Evolutionary conservation across 2,113 vertebrate genomes (phyloP).

Genomic region (Gavialis gangeticus): DNA sequence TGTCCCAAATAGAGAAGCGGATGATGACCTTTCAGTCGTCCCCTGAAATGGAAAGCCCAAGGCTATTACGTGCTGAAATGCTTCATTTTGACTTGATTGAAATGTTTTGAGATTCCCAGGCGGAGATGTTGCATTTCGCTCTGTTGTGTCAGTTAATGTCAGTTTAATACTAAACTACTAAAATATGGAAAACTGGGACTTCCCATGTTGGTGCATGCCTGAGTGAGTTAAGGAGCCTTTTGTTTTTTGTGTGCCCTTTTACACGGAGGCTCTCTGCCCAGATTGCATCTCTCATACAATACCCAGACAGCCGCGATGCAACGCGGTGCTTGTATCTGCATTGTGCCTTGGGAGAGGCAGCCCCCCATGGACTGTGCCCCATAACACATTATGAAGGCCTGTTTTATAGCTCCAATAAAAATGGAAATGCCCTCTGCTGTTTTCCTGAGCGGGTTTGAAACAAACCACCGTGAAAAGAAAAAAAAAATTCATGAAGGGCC

Average conservation of each 20-base stretch:
- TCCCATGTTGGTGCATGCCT: background rate
- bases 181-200: constrained; percentile 35
- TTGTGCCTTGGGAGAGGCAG: background rate
- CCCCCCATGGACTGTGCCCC: background rate
- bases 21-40: background rate
- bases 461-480: too few relatives aligned
- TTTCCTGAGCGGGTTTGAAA: too few relatives aligned
- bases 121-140: constrained; percentile 14
- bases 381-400: background rate
- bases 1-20: background rate
- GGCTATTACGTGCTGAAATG: too few relatives aligned
- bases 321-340: background rate
- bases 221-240: rapidly evolving
- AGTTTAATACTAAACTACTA: constrained; percentile 18
- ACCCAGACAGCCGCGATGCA: background rate
- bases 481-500: too few relatives aligned
- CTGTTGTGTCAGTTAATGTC: background rate
- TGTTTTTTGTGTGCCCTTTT: rapidly evolving
- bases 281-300: background rate
- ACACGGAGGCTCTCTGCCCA: background rate
- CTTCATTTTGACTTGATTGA: background rate
- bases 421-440: too few relatives aligned
- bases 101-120: background rate
- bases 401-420: background rate
- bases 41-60: background rate